Base-by-base conservation (phyloP, 1,140 invertebrate species). In the Drosophila repletoides region DNA sequence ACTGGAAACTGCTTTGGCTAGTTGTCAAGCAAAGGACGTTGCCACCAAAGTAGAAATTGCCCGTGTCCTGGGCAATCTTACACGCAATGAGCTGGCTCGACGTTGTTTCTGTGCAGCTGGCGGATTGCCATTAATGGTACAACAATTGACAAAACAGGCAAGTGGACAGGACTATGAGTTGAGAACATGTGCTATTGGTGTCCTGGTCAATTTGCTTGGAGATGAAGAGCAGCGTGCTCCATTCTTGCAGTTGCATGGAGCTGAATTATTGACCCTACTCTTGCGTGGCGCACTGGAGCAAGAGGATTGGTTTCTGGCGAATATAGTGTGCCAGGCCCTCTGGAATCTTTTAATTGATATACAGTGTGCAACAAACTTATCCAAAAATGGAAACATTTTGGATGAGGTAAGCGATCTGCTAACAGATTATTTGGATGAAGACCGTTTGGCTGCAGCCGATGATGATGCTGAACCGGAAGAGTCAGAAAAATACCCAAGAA, bases 301-400 rank as follows among this genome's bases (percentile, higher is more conserved):
- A 55, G 83, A 89, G 61, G 89, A 90, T 52, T 90, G 89, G 89
- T 84, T 90, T 31, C 53, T 90, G 46, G 84, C 89, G 17, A 88
- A 81, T 2, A 90, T 90, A 19, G 77, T 87, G 15, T 90, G 88
- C 48, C 89, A 90, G 63, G 89, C 89, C 4, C 40, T 95, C 10
- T 95, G 94, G 94, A 95, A 95, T 90, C 94, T 93, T 71, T 93
- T 93, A 59, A 93, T 93, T 24, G 93, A 94, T 34, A 91, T 89
- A 2, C 84, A 89, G 45, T 87, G 80, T 26, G 36, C 91, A 91
- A 87, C 80, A 91, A 15, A 91, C 26, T 76, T 92, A n/a, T 91
- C 91, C 3, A 90, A 92, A n/a, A 66, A 19, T 10, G 81, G 90
- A 14, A 49, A 51, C 34, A 91, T 93, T 65, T 90, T 93, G 86